Evolutionary conservation across 1,140 invertebrate species (phyloP), one percentile per base, ranked within the genome.

Genomic region (Scaptomyza montana): DNA sequence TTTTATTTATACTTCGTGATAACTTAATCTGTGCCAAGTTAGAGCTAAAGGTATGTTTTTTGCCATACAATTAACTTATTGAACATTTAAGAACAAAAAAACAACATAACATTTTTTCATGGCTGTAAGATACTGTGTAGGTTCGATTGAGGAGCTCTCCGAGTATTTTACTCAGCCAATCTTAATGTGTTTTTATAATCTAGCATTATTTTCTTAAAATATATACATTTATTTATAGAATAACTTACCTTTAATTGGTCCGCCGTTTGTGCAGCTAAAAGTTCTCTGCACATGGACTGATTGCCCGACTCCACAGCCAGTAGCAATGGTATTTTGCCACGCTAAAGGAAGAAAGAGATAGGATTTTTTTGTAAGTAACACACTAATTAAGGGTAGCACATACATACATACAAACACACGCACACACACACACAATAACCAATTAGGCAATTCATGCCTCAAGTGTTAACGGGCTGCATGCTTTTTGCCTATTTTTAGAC

Each of bases 221-320:
- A 7, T 28, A 21, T 3, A 33, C 9, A 36, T 49, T 19, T 46
- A 36, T 59, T 25, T 21, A 30, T 51, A 8, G 60, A 46, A 55
- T 13, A 57, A 78, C 77, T 89, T 84, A 94, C 94, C 93, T 95
- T 94, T 30, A 97, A 92, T 92, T 97, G 95, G 90, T 97, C 96
- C 67, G 96, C 93, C 68, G 97, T 95, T 94, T 97, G 94, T 91
- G 96, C 94, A 85, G 95, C 94, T 57, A 99, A 93, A 19, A 99
- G 94, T 93, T 99, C 98, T 74, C 96, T 94, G 84, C 96, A 96
- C 94, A 98, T 98, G 57, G 96, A 96, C 90, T 98, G 95, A 92
- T 98, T 99, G 10, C 98, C 98, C 39, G 96, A 95, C 92, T 99
- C 97, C 57, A 99, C 96, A 30, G 98, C 97, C 78, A 98, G 93